phyloP scores from a whole-genome alignment of 2,113 vertebrate species.

The Vulpes vulpes region DNA sequence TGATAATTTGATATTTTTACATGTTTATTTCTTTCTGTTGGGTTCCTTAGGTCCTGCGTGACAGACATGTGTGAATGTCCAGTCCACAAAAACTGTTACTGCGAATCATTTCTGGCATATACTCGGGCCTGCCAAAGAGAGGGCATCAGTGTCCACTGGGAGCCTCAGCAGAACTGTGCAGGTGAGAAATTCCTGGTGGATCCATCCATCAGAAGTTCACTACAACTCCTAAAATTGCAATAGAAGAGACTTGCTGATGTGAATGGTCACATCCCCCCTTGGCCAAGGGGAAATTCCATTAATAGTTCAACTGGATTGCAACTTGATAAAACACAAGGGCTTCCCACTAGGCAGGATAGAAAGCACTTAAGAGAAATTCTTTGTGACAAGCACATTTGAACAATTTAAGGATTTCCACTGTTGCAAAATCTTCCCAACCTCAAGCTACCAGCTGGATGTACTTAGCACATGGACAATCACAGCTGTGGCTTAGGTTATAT shows the following conservation, averaged over 20 bases:
- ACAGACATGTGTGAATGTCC: slow-evolving; percentile 99
- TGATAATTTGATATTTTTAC: not conserved
- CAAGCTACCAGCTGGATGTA: slow-evolving; percentile 34
- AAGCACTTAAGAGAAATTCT: not conserved
- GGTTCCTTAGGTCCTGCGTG: slow-evolving; percentile 94
- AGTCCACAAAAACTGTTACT: slow-evolving; percentile 98
- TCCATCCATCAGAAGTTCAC: not conserved
- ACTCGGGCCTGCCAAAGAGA: slow-evolving; percentile 96
- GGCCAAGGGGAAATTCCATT: not conserved
- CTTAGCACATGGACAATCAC: not conserved
- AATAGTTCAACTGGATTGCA: not conserved
- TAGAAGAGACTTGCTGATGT: not conserved
- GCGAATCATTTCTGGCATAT: slow-evolving; percentile 97
- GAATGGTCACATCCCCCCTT: not conserved
- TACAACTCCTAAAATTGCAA: accelerated
- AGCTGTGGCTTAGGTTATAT: not conserved
- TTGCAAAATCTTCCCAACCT: slow-evolving; percentile 19
- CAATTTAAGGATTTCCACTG: slow-evolving; percentile 61
- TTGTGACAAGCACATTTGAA: slow-evolving; percentile 41
- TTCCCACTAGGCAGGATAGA: not conserved
- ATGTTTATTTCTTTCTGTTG: slow-evolving; percentile 54
- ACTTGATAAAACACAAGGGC: not conserved
- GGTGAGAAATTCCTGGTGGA: slow-evolving; percentile 87
- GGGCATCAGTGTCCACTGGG: slow-evolving; percentile 93
- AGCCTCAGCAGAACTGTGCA: slow-evolving; percentile 92